Percentiles rank a stretch among this genome's conserved stretches.
Evolutionary conservation across 2,797 vertebrate species (phyloP).

Genomic region (Apogon talboti): DNA sequence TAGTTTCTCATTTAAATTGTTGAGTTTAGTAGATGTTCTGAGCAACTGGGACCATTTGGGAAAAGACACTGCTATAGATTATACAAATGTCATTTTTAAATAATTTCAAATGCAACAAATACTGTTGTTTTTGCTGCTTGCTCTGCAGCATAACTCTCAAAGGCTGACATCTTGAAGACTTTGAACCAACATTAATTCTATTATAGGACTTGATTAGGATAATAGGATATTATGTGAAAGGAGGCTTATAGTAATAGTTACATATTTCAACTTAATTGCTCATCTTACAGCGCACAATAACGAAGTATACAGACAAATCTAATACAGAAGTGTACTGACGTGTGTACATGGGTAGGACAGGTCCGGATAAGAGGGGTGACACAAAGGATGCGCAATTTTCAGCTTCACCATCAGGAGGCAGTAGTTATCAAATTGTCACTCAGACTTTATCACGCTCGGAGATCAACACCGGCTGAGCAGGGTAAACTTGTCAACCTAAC

Average conservation of each 20-base stretch:
- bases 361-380: conserved; percentile 45
- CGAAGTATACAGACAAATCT: background rate
- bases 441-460: conserved; percentile 40
- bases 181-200: background rate
- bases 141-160: background rate
- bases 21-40: background rate
- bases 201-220: no score
- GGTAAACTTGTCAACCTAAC: conserved; percentile 61
- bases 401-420: conserved; percentile 72
- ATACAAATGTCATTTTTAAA: background rate
- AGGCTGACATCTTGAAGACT: background rate
- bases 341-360: conserved; percentile 28
- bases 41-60: background rate
- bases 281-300: background rate
- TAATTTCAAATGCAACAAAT: background rate
- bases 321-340: background rate
- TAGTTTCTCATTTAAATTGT: background rate
- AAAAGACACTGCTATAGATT: background rate
- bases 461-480: conserved; percentile 51
- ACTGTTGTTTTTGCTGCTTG: no score
- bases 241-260: background rate
- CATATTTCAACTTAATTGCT: background rate
- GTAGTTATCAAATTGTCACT: conserved; percentile 69
- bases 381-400: conserved; percentile 66
- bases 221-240: background rate